Base-by-base conservation (phyloP, 2,797 vertebrate genomes). In the Xerus rutilus region DNA sequence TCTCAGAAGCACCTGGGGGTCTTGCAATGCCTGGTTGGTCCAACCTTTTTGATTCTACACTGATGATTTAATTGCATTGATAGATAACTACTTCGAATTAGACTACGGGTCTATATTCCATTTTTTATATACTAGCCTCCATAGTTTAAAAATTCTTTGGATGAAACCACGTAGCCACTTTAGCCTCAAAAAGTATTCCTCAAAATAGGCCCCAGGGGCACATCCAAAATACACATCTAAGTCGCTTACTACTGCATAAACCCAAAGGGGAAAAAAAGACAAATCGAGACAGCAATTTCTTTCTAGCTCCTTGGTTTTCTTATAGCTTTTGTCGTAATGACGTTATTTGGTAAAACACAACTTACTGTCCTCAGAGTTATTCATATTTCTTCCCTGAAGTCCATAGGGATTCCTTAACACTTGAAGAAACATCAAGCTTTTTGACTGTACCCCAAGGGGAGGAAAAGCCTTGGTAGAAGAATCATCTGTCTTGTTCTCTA, bases 101-200 rank as follows among this genome's bases (percentile, higher is more conserved):
- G 67, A 92, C 52, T 0, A 10, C 78, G 39, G 45, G 23, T 62
- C 23, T 57, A 23, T 30, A 20, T 62, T 86, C 59, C 28, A 7
- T 64, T 84, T 84, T 86, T 86, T 43, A 94, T 35, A 67, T 35
- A 52, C 2, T 10, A 64, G 79, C 57, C 67, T 94, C 70, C 43
- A 82, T 74, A 92, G 82, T 77, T 89, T 77, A 86, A 95, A 94
- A 30, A 54, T 89, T 92, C 52, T 85, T 92, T 86, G 79, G 84
- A 86, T 57, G 78, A 95, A 69, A 78, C 35, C 84, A 90, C 45
- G 83, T 91, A 91, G 88, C 74, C 88, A 86, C 82, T 92, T 91
- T 54, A 49, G 65, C 39, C 92, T 97, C 81, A 74, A 77, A 96
- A 97, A 91, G 52, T 91, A 30, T 95, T 95, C 49, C 47, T 89